A percentile compares a stretch with the other conserved stretches of the same genome.
Conservation (phyloP, 23 tunicate genomes). For the Corella eumyota region DNA sequence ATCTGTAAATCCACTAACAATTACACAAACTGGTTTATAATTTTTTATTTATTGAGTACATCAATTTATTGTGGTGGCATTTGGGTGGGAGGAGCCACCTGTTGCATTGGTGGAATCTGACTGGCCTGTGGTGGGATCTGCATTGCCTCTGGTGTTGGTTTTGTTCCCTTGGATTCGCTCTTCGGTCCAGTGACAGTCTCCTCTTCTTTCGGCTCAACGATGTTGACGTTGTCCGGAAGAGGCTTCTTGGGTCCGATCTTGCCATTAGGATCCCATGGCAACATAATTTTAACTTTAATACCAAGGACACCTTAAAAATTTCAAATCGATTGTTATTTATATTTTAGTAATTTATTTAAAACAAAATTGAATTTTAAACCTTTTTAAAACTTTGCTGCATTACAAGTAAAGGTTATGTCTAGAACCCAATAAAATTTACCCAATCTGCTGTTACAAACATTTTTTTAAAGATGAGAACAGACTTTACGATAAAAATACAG, state of each 20-base stretch:
- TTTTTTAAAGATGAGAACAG: neutral
- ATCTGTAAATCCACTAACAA: too few species aligned
- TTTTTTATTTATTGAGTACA: too few species aligned
- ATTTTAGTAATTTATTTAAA: too few species aligned
- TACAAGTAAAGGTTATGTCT: neutral
- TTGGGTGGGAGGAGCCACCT: constrained; percentile 4
- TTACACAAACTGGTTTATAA: too few species aligned
- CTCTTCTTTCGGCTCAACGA: constrained; percentile 93
- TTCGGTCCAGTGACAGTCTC: constrained; percentile 81
- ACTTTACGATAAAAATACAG: too few species aligned
- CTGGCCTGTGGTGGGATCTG: constrained; percentile 24
- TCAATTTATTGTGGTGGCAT: too few species aligned
- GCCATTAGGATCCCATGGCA: constrained; percentile 93
- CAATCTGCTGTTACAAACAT: neutral
- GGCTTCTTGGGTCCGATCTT: constrained; percentile 98
- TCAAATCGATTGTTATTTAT: too few species aligned
- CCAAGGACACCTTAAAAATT: constrained; percentile 93
- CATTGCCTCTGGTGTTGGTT: constrained; percentile 53
- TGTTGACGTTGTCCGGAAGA: constrained; percentile 85
- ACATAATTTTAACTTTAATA: constrained; percentile 90
- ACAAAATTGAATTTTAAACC: too few species aligned
- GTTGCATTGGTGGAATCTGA: constrained; percentile 15
- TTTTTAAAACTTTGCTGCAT: too few species aligned
- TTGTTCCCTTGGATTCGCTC: constrained; percentile 68
- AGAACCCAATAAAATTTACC: neutral